Conservation (phyloP, 1,140 invertebrate genomes). For the Euwallacea fornicatus region DNA sequence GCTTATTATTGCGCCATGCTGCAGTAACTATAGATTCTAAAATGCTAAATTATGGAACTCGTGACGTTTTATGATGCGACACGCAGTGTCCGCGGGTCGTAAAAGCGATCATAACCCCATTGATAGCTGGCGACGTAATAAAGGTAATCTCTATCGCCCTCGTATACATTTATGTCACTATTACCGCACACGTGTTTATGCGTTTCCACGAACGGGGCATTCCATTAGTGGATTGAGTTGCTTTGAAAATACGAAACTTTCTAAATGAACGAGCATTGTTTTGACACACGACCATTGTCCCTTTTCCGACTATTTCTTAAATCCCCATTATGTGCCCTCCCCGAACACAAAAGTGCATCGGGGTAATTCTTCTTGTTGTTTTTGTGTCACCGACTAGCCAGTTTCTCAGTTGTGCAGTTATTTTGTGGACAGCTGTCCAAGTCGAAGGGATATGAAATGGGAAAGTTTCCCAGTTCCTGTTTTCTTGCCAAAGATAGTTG, state of each 20-base stretch:
- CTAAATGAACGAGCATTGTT: no score
- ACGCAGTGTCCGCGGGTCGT: constrained; percentile 15
- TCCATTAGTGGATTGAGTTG: no score
- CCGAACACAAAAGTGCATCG: constrained; percentile 11
- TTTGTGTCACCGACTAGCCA: constrained; percentile 3
- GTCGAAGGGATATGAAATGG: background rate
- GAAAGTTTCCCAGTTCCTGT: constrained; percentile 8
- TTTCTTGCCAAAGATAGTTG: background rate
- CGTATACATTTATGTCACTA: background rate
- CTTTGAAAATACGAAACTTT: no score
- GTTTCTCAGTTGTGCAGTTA: background rate
- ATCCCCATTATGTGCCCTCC: background rate
- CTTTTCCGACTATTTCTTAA: no score
- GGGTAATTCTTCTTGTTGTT: constrained; percentile 13
- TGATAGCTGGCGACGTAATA: constrained; percentile 10
- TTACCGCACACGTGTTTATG: background rate
- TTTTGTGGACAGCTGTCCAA: constrained; percentile 19
- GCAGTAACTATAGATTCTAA: constrained; percentile 16
- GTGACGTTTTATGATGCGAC: constrained; percentile 6
- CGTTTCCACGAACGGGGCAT: no score
- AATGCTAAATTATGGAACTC: constrained; percentile 21
- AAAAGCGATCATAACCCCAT: constrained; percentile 25
- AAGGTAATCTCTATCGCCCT: constrained; percentile 11
- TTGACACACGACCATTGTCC: no score
- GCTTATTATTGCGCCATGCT: constrained; percentile 13